Base-by-base conservation (phyloP, 1,140 invertebrate species). In the Drosophila orosa region DNA sequence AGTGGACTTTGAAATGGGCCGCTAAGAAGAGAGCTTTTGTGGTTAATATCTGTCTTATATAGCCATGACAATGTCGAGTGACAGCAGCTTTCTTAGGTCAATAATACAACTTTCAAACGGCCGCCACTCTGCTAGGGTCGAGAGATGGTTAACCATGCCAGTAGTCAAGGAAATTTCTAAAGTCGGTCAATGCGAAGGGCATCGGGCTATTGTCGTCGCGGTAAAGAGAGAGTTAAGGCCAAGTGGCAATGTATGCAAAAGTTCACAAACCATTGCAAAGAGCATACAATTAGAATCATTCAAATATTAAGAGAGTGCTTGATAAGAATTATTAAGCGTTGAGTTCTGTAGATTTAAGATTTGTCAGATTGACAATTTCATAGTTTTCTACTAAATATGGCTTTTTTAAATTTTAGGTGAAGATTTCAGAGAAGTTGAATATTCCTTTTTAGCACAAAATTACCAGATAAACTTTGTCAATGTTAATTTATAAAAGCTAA, bases 141-240 rank as follows among this genome's bases (percentile, higher is more conserved):
- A 47, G 6, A 39, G 33, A 33, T 22, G 22, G 33, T 55, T 55
- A 25, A 35, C 9, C 17, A 31, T 35, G 22, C 25, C 19, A 24
- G 31, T 15, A 35, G 8, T 13, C 15, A 44, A n/a, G 24, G 10
- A 24, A 55, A 31, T 5, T 19, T 45, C 1, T n/a, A 25, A 54
- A 59, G 31, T 78, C 55, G 68, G 60, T 50, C 68, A 75, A 68
- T 72, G 63, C 60, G 66, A 81, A 85, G 82, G 74, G 65, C 59
- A 73, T 60, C 42, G 9, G 25, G 25, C 17, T 39, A 6, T 8
- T 29, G 19, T 6, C 15, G 25, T 17, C 29, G 7, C 5, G 48
- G 29, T 29, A 52, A 44, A 50, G 25, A 63, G 44, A 50, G 52
- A 47, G 37, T 39, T 29, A 33, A 50, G 27, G 44, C 15, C 12